Evolutionary conservation across 1,140 invertebrate species (phyloP).

Genomic region (Drosophila pandora): DNA sequence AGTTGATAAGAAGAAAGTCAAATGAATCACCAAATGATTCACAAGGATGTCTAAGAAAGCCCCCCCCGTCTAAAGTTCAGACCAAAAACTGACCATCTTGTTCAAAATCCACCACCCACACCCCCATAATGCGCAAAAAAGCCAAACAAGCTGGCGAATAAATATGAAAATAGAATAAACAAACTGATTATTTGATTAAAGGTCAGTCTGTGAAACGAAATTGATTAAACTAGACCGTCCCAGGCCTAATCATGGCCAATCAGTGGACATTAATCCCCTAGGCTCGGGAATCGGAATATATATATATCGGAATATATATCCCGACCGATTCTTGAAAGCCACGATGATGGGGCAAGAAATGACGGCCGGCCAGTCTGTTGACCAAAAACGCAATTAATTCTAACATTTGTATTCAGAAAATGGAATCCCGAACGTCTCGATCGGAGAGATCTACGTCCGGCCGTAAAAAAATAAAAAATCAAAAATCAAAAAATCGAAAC

Average conservation of each 20-base stretch:
- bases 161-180: slow-evolving; percentile 37
- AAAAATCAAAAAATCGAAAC: slow-evolving; percentile 6
- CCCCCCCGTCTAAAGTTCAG: slow-evolving; percentile 5
- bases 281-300: too few species aligned
- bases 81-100: slow-evolving; percentile 9
- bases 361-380: slow-evolving; percentile 10
- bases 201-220: slow-evolving; percentile 31
- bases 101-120: background rate
- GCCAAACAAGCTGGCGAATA: slow-evolving; percentile 26
- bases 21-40: slow-evolving; percentile 14
- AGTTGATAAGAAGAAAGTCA: too few species aligned
- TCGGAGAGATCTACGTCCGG: slow-evolving; percentile 46
- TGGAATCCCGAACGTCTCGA: slow-evolving; percentile 24
- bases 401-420: slow-evolving; percentile 31
- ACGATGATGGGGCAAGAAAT: slow-evolving; percentile 33
- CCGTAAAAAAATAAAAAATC: slow-evolving; percentile 3
- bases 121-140: slow-evolving; percentile 30
- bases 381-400: slow-evolving; percentile 29
- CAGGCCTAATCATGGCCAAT: slow-evolving; percentile 42
- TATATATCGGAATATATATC: background rate
- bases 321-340: slow-evolving; percentile 26
- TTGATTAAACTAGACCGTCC: slow-evolving; percentile 20
- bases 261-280: slow-evolving; percentile 23
- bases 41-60: slow-evolving; percentile 1
- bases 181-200: slow-evolving; percentile 38